Base-by-base conservation (phyloP, 2,113 vertebrate genomes). In the Anseranas semipalmata region DNA sequence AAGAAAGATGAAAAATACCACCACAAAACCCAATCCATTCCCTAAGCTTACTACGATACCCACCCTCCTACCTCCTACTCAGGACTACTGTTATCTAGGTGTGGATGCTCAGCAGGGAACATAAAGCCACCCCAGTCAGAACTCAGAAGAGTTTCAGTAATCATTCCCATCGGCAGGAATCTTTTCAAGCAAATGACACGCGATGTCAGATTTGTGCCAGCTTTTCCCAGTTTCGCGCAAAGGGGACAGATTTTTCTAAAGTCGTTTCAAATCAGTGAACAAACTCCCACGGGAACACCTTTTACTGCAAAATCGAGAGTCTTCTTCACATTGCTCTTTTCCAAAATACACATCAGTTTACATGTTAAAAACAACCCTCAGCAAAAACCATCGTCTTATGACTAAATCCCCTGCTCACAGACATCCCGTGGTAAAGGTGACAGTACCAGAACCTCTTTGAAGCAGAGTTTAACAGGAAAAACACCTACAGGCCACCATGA, bases 171-270 rank as follows among this genome's bases (percentile, higher is more conserved):
- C 24, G 12, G 22, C 75, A 75, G 50, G 30, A 81, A 92, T 39
- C 56, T 70, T 82, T 32, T 59, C 45, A 74, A 85, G 24, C 55
- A 85, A 82, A 85, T 1, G 1, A 37, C 17, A 52, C 82, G 46
- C 2, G 25, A 24, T 37, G 1, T 32, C 45, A 24, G 21, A 55
- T 21, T 13, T 0, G 0, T 3, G 1, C 62, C 52, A 72, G 32
- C 58, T 85, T 77, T 87, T 52, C 50, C 53, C 48, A 73, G 82
- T 32, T 85, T 91, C 73, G 45, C 5, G 22, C 39, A 43, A 77
- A 68, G 9, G 25, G 20, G 12, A 88, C 27, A 56, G 12, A 62
- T 80, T 79, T 76, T 89, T 60, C 53, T 35, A 4, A 80, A 74
- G 27, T 9, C 16, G 45, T 56, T n/a, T 77, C 33, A 91, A 93